Base-by-base conservation (phyloP, 2,797 vertebrate genomes). In the Pseudomugil gertrudae region DNA sequence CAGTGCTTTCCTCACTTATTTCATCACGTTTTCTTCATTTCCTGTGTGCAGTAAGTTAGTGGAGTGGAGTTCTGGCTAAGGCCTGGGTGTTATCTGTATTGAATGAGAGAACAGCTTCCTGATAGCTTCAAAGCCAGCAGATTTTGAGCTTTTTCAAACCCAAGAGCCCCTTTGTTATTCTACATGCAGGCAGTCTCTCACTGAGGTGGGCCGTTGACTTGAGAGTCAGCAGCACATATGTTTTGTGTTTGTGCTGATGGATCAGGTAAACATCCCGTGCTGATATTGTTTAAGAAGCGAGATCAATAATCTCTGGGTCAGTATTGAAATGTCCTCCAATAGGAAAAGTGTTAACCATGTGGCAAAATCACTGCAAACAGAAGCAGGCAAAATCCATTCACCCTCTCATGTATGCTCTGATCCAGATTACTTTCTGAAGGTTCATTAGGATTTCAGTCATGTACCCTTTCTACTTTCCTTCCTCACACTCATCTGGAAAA, bases 11-110 rank as follows among this genome's bases (percentile, higher is more conserved):
- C 62, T 45, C 74, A 79, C 64, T 79, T 60, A 67, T 85, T 87
- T 87, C 81, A 79, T 84, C 82, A 84, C 45, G 6, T 79, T 91
- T 92, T 89, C 85, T 85, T 92, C 74, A 92, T 91, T 92, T 93
- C 90, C 90, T 90, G 81, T 78, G 74, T 78, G 76, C 72, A 67
- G 82, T 73, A 59, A 77, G 71, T 76, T 80, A 73, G 87, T 77
- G 74, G 72, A 69, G 72, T 55, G 74, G 62, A 57, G 60, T 78
- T 77, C 61, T 69, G 54, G 47, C 69, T 45, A 64, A 66, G 74
- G 77, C 78, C 57, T n/a, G 61, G 66, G 67, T 66, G 78, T 84
- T 89, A 87, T 87, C 80, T 80, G 72, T 69, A 62, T 79, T 69
- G 81, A 84, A 66, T 54, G 72, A 84, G 79, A 71, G 63, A 71